A percentile compares a stretch with the other conserved stretches of the same genome.
Conservation (phyloP, 2,888 invertebrate genomes). For the Aethes cnicana region DNA sequence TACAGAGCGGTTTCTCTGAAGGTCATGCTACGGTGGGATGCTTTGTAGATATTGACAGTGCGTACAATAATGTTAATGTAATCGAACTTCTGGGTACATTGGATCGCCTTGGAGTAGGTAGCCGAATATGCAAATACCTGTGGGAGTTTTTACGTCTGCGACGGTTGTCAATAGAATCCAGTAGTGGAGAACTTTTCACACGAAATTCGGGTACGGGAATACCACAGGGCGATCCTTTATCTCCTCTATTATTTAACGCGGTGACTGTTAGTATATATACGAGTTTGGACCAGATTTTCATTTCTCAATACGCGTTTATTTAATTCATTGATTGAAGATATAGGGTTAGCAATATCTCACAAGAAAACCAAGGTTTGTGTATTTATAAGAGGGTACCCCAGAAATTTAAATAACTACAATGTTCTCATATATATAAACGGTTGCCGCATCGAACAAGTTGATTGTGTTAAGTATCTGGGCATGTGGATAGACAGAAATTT, state of each 20-base stretch:
- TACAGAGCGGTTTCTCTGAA: conserved; percentile 27
- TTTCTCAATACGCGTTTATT: conserved; percentile 34
- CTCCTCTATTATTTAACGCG: conserved; percentile 39
- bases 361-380: conserved; percentile 32
- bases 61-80: conserved; percentile 29
- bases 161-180: neutral
- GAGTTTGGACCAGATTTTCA: conserved; percentile 12
- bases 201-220: conserved; percentile 27
- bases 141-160: conserved; percentile 33
- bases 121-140: conserved; percentile 34
- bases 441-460: neutral
- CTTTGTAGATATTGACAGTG: conserved; percentile 9
- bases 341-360: conserved; percentile 30
- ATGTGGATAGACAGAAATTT: conserved; percentile 32
- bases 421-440: conserved; percentile 16
- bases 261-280: conserved; percentile 26
- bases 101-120: conserved; percentile 31
- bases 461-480: conserved; percentile 24
- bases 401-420: neutral
- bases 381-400: conserved; percentile 28
- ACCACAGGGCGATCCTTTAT: conserved; percentile 39
- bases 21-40: conserved; percentile 22
- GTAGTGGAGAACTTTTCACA: neutral
- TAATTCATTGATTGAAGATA: neutral
- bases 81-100: conserved; percentile 9